These are phyloP conservation scores for Malurus alboscapulatus DNA, from an alignment of 2,113 vertebrate genomes.

Conservation along the genomic window DNA sequence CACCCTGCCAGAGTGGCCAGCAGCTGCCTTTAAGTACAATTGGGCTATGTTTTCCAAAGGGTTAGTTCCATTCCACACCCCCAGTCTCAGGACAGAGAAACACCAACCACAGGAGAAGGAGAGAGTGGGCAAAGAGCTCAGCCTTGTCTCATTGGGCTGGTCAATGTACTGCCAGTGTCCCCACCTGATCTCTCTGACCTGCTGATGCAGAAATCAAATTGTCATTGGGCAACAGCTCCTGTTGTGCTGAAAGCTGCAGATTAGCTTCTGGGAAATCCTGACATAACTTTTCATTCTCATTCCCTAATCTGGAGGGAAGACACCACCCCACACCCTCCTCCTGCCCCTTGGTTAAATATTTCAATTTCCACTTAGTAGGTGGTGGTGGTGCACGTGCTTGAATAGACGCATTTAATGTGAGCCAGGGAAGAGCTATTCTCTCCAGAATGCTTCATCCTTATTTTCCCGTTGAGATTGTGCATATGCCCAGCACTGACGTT, in stretches of 20 bases:
- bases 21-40: not conserved
- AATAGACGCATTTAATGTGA: not conserved
- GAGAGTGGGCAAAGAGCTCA: not conserved
- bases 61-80: not conserved
- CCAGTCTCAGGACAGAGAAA: not conserved
- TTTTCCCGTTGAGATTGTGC: not conserved
- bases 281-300: not conserved
- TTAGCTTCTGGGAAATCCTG: slow-evolving; percentile 62
- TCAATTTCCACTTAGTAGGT: not conserved
- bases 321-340: not conserved
- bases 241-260: slow-evolving; percentile 30
- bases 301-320: slow-evolving; percentile 20
- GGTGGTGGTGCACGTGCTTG: not conserved
- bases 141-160: slow-evolving; percentile 16
- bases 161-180: not conserved
- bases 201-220: slow-evolving; percentile 21
- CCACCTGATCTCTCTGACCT: slow-evolving; percentile 31
- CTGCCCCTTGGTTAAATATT: not conserved
- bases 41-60: not conserved
- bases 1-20: not conserved
- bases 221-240: slow-evolving; percentile 4
- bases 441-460: not conserved
- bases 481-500: not conserved
- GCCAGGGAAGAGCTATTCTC: not conserved
- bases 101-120: not conserved